These are phyloP conservation scores for Drosophila putrida DNA, from an alignment of 2,888 invertebrate species.

Conservation along the genomic window DNA sequence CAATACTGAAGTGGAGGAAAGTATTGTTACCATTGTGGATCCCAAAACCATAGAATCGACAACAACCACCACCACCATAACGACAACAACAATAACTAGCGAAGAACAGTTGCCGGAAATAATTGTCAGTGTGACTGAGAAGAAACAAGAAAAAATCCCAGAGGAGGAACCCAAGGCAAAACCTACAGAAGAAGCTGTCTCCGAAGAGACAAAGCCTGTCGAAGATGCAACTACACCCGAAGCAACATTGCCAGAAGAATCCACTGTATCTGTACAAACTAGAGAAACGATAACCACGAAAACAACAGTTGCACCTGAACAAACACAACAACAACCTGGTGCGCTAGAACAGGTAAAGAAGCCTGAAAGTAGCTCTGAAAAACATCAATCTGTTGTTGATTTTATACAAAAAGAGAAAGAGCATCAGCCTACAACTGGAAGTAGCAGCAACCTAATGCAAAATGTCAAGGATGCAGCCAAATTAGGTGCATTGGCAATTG, in stretches of 20 bases:
- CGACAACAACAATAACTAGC: constrained; percentile 48
- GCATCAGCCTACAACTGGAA: constrained; percentile 11
- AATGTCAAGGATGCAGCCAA: constrained; percentile 90
- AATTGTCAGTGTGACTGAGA: constrained; percentile 22
- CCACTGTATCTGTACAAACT: constrained; percentile 14
- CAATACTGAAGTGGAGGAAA: constrained; percentile 41
- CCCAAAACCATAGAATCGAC: constrained; percentile 51
- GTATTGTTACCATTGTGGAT: constrained; percentile 49
- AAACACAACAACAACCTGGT: constrained; percentile 36
- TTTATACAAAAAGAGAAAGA: constrained; percentile 71
- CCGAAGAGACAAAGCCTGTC: background rate
- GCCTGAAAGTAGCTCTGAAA: constrained; percentile 24
- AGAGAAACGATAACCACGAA: constrained; percentile 44
- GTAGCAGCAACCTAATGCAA: constrained; percentile 62
- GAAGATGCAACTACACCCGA: constrained; percentile 3
- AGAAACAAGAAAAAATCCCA: constrained; percentile 6
- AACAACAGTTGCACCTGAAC: constrained; percentile 30
- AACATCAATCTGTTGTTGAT: constrained; percentile 64
- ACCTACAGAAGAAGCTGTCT: constrained; percentile 1
- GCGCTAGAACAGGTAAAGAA: constrained; percentile 36
- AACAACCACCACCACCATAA: constrained; percentile 56
- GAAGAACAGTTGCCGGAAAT: constrained; percentile 42
- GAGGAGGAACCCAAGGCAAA: constrained; percentile 14
- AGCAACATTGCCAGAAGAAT: constrained; percentile 13
- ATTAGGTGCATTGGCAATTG: constrained; percentile 93